These are phyloP conservation scores for Vulpes ferrilata DNA, from an alignment of 2,113 vertebrate genomes.

Conservation along the genomic window DNA sequence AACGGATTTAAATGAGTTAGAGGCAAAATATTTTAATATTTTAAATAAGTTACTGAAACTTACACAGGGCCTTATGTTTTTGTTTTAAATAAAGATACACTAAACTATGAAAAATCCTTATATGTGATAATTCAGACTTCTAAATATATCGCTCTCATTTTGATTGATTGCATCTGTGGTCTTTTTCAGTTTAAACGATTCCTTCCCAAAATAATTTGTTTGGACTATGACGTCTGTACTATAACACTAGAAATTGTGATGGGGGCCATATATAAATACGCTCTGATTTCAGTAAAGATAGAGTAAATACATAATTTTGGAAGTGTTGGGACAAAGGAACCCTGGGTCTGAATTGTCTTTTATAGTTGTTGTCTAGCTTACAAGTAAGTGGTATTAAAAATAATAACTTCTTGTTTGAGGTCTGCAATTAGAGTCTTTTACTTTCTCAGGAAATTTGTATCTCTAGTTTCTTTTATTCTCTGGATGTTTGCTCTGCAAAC, in stretches of 20 bases:
- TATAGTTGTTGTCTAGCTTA: not conserved
- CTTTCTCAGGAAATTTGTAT: constrained; percentile 61
- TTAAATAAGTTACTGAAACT: constrained; percentile 11
- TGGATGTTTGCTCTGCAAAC: constrained; percentile 58
- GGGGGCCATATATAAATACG: not conserved
- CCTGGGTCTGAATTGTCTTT: not conserved
- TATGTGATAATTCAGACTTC: constrained; percentile 33
- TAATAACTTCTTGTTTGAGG: constrained; percentile 23
- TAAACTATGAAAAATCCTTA: constrained; percentile 40
- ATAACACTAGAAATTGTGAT: not conserved
- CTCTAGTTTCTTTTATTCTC: not conserved
- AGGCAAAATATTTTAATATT: constrained; percentile 36
- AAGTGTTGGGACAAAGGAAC: not conserved
- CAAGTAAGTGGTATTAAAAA: constrained; percentile 1
- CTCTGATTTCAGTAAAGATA: not conserved
- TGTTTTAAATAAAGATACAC: constrained; percentile 42
- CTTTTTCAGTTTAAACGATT: constrained; percentile 13
- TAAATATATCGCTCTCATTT: constrained; percentile 22
- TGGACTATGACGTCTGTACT: not conserved
- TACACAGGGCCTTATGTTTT: not conserved
- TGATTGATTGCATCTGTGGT: not conserved
- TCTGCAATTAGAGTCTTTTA: constrained; percentile 10
- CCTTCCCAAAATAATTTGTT: not conserved
- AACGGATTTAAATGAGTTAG: constrained; percentile 4
- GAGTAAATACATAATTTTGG: not conserved